Evolutionary conservation across 2,888 invertebrate genomes (phyloP).

Genomic region (Torymus auratus): DNA sequence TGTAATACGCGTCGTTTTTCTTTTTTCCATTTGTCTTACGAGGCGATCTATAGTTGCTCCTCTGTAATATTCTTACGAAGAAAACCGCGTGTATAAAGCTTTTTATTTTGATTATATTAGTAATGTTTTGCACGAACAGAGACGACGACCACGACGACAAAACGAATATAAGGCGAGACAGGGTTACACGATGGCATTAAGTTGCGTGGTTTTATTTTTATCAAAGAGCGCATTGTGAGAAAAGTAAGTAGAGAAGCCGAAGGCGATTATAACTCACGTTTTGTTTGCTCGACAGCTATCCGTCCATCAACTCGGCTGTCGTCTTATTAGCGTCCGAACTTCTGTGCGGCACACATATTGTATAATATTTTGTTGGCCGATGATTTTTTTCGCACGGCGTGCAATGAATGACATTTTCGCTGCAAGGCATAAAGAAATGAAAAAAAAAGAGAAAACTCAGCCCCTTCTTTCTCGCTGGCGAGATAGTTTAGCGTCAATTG

Average conservation of each 20-base stretch:
- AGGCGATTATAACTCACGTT: not conserved
- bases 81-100: too few species aligned
- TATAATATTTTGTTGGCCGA: not conserved
- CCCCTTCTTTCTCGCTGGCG: slow-evolving; percentile 68
- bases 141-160: slow-evolving; percentile 4
- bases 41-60: too few species aligned
- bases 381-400: slow-evolving; percentile 16
- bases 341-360: not conserved
- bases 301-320: slow-evolving; percentile 72
- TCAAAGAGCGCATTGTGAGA: not conserved
- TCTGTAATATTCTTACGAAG: too few species aligned
- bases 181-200: slow-evolving; percentile 21
- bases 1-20: not conserved
- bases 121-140: slow-evolving; percentile 1
- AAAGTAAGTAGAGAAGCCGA: not conserved
- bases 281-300: slow-evolving; percentile 67
- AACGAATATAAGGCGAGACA: slow-evolving; percentile 33
- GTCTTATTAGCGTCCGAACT: slow-evolving; percentile 43
- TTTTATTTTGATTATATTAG: not conserved
- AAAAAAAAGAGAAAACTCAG: slow-evolving; percentile 48
- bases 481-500: slow-evolving; percentile 61
- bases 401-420: not conserved
- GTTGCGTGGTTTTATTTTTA: not conserved
- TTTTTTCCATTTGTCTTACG: not conserved
- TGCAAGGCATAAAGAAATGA: not conserved